Evolutionary conservation across 2,888 invertebrate species (phyloP).

Genomic region (Pseudococcus jackbeardsleyi): DNA sequence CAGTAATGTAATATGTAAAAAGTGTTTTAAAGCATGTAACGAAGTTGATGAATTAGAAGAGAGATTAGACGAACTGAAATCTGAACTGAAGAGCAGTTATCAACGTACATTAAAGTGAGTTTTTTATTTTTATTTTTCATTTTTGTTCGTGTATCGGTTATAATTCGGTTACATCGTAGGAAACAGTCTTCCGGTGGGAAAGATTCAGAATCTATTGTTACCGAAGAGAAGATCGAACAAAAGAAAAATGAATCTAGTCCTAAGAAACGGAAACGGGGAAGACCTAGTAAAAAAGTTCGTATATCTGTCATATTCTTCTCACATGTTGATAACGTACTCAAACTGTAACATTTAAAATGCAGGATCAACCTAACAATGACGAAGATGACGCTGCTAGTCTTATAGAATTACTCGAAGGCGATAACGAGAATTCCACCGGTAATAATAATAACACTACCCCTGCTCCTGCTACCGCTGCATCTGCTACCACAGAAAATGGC

Average conservation of each 20-base stretch:
- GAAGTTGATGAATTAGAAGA: slow-evolving; percentile 72
- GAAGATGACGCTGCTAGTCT: slow-evolving; percentile 38
- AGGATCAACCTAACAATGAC: slow-evolving; percentile 3
- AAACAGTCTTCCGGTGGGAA: slow-evolving; percentile 62
- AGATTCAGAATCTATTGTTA: slow-evolving; percentile 58
- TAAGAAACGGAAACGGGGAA: slow-evolving; percentile 65
- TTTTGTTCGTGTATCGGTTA: background rate
- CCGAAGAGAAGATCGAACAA: slow-evolving; percentile 55
- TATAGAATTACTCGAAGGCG: slow-evolving; percentile 58
- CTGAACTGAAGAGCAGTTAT: slow-evolving; percentile 73
- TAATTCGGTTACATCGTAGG: slow-evolving; percentile 57
- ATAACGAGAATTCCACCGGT: slow-evolving; percentile 3
- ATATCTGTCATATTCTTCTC: background rate
- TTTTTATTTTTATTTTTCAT: background rate
- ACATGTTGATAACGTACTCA: background rate
- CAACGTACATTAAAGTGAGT: slow-evolving; percentile 70
- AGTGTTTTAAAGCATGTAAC: slow-evolving; percentile 76
- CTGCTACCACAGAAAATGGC: slow-evolving; percentile 33
- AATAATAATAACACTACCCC: background rate
- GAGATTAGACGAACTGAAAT: slow-evolving; percentile 72
- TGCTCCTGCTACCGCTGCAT: background rate
- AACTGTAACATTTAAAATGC: background rate
- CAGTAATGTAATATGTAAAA: slow-evolving; percentile 75
- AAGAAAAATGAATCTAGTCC: slow-evolving; percentile 46
- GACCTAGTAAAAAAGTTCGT: slow-evolving; percentile 63